Base-by-base conservation (phyloP, 2,888 invertebrate genomes). In the Tuberolachnus salignus region DNA sequence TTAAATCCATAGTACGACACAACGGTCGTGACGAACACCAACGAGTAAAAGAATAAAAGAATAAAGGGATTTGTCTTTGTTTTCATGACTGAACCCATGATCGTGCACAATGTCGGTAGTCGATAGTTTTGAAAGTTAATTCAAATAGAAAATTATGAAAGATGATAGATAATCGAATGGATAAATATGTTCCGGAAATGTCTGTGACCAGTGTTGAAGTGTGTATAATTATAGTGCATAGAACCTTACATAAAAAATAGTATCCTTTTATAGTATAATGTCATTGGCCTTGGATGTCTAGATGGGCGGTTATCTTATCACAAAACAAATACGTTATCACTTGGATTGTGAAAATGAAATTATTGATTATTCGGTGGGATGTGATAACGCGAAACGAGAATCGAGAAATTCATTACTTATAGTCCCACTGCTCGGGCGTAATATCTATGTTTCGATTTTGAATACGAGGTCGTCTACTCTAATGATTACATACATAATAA, bases 401-500 rank as follows among this genome's bases (percentile, higher is more conserved):
- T 6, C 16, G 49, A 66, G 46, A 46, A 42, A 42, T 69, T 51
- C 13, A 49, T 49, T 66, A 67, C n/a, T 19, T 13, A n/a, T n/a
- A n/a, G 1, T 34, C 13, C 2, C 16, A 69, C 21, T 67, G 26
- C 51, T 26, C 6, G 34, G 6, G 6, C 3, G 6, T 34, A 34
- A 34, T 34, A 34, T 34, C 51, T 34, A 21, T n/a, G 42, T 63
- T 44, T 63, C 23, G 13, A n/a, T 44, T 53, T 44, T 34, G 14
- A 73, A 26, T 72, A 53, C 75, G 75, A 75, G 75, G 66, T 67
- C 75, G 46, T 34, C 66, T n/a, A 21, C 55, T 73, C 44, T 13
- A 23, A 53, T 44, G 11, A 53, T 73, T 63, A 63, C 51, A n/a
- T 49, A 9, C 1, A 72, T 61, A 34, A 51, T 14, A 9, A 34